Conservation (phyloP, 2,888 invertebrate species). For the Polymixis flavicincta region DNA sequence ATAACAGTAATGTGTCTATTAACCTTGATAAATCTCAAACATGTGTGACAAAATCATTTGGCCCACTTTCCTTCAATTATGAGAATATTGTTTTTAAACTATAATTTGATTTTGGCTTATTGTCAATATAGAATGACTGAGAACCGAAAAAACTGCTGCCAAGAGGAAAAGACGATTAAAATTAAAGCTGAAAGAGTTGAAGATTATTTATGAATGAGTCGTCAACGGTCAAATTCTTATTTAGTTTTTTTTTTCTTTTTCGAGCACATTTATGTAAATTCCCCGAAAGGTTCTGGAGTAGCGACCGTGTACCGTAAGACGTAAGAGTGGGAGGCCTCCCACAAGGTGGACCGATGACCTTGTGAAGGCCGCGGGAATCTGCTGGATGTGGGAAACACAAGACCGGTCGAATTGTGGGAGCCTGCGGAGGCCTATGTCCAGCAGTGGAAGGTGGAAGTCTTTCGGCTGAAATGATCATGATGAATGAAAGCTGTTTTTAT, state of each 20-base stretch:
- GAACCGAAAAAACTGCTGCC: slow-evolving; percentile 20
- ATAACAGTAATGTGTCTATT: background rate
- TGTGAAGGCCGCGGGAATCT: too few species aligned
- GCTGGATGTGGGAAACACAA: too few species aligned
- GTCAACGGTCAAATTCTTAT: background rate
- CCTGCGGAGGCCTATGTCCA: too few species aligned
- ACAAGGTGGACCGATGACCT: too few species aligned
- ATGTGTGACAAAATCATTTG: slow-evolving; percentile 1
- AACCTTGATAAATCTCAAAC: slow-evolving; percentile 6
- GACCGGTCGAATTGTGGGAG: too few species aligned
- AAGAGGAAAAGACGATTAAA: slow-evolving; percentile 20
- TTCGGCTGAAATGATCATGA: too few species aligned
- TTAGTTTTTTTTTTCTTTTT: slow-evolving; percentile 9
- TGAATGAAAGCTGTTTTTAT: too few species aligned
- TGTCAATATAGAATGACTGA: slow-evolving; percentile 35
- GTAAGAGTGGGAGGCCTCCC: too few species aligned
- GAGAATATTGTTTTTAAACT: slow-evolving; percentile 17
- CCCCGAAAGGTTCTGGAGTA: too few species aligned
- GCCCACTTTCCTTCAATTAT: slow-evolving; percentile 23
- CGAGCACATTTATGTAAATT: background rate
- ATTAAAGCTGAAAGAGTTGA: slow-evolving; percentile 6
- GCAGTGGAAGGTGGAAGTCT: too few species aligned
- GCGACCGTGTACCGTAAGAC: too few species aligned
- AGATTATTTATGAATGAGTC: slow-evolving; percentile 7
- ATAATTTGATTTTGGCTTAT: slow-evolving; percentile 32